Evolutionary conservation across 2,888 invertebrate species (phyloP).

Genomic region (Camponotus fellah): DNA sequence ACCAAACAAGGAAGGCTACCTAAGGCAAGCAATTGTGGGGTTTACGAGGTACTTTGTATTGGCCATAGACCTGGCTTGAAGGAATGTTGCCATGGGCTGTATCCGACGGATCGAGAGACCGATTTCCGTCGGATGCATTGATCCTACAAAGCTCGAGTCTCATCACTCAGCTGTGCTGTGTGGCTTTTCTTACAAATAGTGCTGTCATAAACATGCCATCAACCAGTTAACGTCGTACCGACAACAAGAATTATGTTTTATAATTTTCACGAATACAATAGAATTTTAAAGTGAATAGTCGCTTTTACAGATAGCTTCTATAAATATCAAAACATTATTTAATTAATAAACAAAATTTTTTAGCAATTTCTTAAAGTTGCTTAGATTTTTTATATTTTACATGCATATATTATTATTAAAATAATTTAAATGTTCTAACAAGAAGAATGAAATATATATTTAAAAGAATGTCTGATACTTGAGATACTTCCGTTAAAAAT

Average conservation of each 20-base stretch:
- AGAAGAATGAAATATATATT: not conserved
- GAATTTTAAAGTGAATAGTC: not conserved
- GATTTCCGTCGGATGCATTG: conserved; percentile 66
- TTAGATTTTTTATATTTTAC: not conserved
- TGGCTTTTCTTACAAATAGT: conserved; percentile 53
- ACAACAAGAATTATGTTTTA: not conserved
- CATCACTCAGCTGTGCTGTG: conserved; percentile 26
- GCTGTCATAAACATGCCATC: conserved; percentile 49
- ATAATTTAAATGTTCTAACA: not conserved
- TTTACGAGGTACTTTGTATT: conserved; percentile 67
- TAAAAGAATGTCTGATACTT: not conserved
- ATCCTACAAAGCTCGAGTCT: conserved; percentile 57
- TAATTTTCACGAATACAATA: not conserved
- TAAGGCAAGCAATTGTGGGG: conserved; percentile 77
- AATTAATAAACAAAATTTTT: not conserved
- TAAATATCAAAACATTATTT: not conserved
- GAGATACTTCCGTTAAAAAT: conserved; percentile 23
- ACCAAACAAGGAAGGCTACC: conserved; percentile 75
- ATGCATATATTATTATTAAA: too few species aligned
- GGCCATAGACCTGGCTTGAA: conserved; percentile 58
- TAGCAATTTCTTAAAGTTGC: not conserved
- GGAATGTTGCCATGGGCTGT: conserved; percentile 49
- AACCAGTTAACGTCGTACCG: not conserved
- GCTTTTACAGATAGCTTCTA: not conserved
- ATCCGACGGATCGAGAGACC: conserved; percentile 68